Evolutionary conservation across 2,113 vertebrate genomes (phyloP), one percentile per base, ranked within the genome.

Genomic region (Rhynchomys soricoides): DNA sequence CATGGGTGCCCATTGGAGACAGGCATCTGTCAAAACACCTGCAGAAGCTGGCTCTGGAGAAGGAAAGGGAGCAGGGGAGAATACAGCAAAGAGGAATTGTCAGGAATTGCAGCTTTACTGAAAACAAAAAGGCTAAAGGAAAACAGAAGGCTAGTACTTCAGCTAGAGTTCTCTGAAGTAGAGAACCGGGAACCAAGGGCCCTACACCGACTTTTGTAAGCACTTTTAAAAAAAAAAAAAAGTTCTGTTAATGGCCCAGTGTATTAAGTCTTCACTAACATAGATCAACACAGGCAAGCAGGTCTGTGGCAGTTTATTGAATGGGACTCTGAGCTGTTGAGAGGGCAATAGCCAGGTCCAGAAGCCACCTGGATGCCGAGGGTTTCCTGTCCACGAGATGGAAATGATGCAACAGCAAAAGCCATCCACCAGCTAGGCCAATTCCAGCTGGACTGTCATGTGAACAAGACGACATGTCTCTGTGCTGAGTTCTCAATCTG

Each of bases 21-120:
- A 81, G n/a, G 43, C 93, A 45, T 62, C 89, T 86, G 86, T 81
- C 94, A 88, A 52, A 85, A 92, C 81, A 90, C 66, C 93, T 31
- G 40, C 17, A 55, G 82, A 68, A 3, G 34, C 12, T 0, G 5
- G 50, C 86, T 40, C 57, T 43, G 37, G 7, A 86, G 52, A 19
- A 50, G 43, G 74, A 59, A 52, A 57, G 73, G 59, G 0, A 40
- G 74, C 71, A 74, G 29, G 26, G 19, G 26, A 71, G 24, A 15
- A 3, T 7, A 34, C 4, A 31, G 43, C 50, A 82, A 81, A 24
- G 37, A 26, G 55, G 55, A 55, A 24, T 29, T 22, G 17, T 83
- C 40, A 24, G 64, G 79, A 87, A 90, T 64, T 0, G 34, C 55
- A 70, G 21, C 24, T 87, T 86, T 34, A 73, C 45, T 59, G n/a